phyloP scores from a whole-genome alignment of 2,888 invertebrate species.

The Belgica antarctica region DNA sequence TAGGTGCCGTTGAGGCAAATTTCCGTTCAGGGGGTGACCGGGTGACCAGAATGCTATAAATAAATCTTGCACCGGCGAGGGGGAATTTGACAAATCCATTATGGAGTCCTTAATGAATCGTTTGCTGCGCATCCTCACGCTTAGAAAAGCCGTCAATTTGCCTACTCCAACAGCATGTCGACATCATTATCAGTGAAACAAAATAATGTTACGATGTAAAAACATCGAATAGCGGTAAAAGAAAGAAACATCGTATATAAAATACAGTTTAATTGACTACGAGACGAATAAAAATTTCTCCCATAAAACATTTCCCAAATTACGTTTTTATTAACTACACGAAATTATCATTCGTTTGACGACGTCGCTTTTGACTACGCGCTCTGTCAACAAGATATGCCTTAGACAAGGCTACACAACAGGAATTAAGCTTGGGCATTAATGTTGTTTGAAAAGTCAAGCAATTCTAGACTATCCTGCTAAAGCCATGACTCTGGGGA shows the following conservation, averaged over 20 bases:
- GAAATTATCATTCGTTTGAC: conserved; percentile 22
- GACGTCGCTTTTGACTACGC: not conserved
- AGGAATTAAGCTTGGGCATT: not conserved
- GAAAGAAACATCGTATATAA: conserved; percentile 1
- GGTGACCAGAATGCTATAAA: not conserved
- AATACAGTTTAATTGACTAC: conserved; percentile 29
- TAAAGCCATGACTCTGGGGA: not conserved
- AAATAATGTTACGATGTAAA: conserved; percentile 17
- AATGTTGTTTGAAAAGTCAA: not conserved
- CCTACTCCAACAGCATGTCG: not conserved
- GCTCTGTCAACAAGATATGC: too few species aligned
- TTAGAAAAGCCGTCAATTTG: not conserved
- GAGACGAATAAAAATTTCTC: conserved; percentile 10
- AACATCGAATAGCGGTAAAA: not conserved
- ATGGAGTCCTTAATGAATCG: conserved; percentile 24
- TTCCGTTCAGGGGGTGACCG: not conserved
- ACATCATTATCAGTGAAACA: conserved; percentile 22
- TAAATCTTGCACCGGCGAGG: not conserved
- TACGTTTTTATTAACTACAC: conserved; percentile 17
- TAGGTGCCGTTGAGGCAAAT: conserved; percentile 18
- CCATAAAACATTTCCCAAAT: conserved; percentile 20
- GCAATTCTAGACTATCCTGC: not conserved
- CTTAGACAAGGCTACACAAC: not conserved
- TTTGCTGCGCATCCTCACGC: not conserved
- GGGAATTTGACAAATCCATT: conserved; percentile 32